A percentile compares a stretch with the other conserved stretches of the same genome.
These are phyloP conservation scores for Oscheius sp. DNA, from an alignment of 2,888 invertebrate genomes.

Conservation along the genomic window DNA sequence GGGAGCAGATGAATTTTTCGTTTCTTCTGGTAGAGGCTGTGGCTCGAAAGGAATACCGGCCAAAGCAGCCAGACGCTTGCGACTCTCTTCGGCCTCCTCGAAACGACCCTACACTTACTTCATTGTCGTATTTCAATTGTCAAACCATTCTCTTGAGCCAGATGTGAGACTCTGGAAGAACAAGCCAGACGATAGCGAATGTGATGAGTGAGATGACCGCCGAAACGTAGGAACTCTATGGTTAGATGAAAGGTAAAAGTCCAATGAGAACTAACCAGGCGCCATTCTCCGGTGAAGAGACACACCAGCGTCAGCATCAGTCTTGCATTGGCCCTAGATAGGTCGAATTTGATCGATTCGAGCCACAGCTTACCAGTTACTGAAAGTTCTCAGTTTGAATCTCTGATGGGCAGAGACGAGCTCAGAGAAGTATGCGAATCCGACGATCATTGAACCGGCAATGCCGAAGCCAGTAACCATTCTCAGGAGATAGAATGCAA, in stretches of 20 bases:
- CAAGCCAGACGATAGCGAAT: constrained; percentile 50
- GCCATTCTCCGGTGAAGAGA: constrained; percentile 56
- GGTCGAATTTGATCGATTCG: background rate
- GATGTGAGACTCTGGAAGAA: constrained; percentile 60
- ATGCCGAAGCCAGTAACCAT: constrained; percentile 57
- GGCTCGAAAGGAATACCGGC: constrained; percentile 53
- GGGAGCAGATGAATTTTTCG: constrained; percentile 38
- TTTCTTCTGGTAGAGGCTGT: constrained; percentile 45
- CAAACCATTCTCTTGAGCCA: constrained; percentile 54
- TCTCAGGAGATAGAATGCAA: constrained; percentile 52
- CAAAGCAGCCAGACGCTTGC: constrained; percentile 49
- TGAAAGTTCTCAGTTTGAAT: constrained; percentile 56
- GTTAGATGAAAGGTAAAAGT: too few species aligned
- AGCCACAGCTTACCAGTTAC: constrained; percentile 47
- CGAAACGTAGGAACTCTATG: constrained; percentile 48
- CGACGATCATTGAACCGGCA: constrained; percentile 59
- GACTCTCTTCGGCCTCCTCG: constrained; percentile 50
- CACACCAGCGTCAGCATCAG: constrained; percentile 55
- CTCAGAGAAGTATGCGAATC: constrained; percentile 59
- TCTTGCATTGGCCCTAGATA: constrained; percentile 46
- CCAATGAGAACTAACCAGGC: constrained; percentile 24
- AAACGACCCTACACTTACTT: constrained; percentile 41
- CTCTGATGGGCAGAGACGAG: constrained; percentile 56
- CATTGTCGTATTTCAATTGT: background rate
- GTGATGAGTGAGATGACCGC: constrained; percentile 51